A percentile compares a stretch with the other conserved stretches of the same genome.
phyloP scores from a whole-genome alignment of 2,888 invertebrate species.

The Catonia carolina region DNA sequence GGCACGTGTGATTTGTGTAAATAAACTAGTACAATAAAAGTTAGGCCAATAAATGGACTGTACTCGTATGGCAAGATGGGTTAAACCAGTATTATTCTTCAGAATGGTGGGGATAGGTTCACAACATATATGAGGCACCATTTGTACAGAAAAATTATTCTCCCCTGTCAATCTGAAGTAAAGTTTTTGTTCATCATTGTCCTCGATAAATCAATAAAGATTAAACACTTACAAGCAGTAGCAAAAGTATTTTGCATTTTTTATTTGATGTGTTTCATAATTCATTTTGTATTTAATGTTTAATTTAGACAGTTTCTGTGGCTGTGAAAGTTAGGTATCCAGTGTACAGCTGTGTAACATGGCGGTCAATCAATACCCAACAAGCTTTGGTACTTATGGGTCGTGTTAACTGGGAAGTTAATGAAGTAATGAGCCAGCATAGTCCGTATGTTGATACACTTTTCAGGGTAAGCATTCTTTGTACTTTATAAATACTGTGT shows the following conservation, averaged over 20 bases:
- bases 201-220: no score
- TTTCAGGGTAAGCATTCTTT: constrained; percentile 48
- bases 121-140: no score
- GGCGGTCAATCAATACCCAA: constrained; percentile 69
- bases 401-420: constrained; percentile 90
- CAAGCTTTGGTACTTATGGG: constrained; percentile 77
- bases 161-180: no score
- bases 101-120: no score
- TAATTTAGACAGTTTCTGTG: constrained; percentile 59
- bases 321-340: constrained; percentile 72
- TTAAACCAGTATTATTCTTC: no score
- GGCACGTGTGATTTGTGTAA: no score
- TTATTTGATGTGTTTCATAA: background rate
- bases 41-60: no score
- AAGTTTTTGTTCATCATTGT: no score
- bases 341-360: constrained; percentile 79
- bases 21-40: no score
- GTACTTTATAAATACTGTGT: background rate
- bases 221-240: background rate
- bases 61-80: no score
- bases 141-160: no score
- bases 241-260: background rate
- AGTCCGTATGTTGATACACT: constrained; percentile 79
- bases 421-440: constrained; percentile 91
- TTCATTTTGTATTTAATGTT: constrained; percentile 8